phyloP scores from a whole-genome alignment of 2,797 vertebrate species.

The Bradypodion ventrale region DNA sequence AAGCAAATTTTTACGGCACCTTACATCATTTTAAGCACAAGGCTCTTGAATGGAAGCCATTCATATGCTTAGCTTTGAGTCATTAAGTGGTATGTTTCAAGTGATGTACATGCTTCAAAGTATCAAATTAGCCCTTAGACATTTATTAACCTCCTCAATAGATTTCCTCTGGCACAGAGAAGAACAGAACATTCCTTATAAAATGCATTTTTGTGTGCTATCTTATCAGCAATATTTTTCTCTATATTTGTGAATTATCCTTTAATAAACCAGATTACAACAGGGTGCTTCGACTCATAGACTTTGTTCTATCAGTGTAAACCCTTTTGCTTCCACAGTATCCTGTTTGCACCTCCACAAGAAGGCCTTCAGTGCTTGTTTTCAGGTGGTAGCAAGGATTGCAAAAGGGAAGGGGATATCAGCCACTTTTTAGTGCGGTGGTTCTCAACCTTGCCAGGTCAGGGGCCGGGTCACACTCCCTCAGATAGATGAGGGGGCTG shows the following conservation, averaged over 20 bases:
- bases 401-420: no score
- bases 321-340: no score
- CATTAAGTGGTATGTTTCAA: background rate
- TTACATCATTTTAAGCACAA: background rate
- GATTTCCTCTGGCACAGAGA: background rate
- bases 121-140: background rate
- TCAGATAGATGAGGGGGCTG: no score
- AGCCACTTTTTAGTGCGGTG: no score
- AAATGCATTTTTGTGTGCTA: background rate
- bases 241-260: background rate
- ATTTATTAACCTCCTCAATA: background rate
- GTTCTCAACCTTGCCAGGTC: no score
- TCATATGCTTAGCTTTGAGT: background rate
- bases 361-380: no score
- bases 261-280: background rate
- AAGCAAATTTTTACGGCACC: background rate
- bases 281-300: background rate
- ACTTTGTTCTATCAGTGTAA: no score
- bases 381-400: no score
- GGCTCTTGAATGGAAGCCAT: background rate
- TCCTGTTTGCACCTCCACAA: no score
- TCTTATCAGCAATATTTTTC: background rate
- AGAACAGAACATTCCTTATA: background rate
- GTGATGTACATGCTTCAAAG: background rate
- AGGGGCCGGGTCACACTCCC: no score